These are phyloP conservation scores for Megalops atlanticus DNA, from an alignment of 2,113 vertebrate genomes.

Conservation along the genomic window DNA sequence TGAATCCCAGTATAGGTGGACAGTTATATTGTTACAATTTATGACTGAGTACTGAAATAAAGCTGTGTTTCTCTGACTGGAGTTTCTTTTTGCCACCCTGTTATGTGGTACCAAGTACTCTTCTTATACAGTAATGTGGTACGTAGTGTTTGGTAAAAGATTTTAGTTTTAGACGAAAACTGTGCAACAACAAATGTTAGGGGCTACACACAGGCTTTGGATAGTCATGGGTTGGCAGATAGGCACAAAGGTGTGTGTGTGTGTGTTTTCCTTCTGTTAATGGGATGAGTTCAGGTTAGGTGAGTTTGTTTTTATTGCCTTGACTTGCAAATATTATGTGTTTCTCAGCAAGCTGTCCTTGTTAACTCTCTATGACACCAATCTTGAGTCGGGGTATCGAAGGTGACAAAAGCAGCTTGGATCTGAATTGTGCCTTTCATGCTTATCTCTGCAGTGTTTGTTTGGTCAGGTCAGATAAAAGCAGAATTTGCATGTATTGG, in stretches of 20 bases:
- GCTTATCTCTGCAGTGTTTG: background rate
- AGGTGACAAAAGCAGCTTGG: background rate
- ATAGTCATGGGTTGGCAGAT: background rate
- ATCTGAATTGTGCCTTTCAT: background rate
- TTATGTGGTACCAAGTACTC: too few relatives aligned
- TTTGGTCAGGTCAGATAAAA: background rate
- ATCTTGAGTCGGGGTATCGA: background rate
- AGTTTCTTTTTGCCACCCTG: too few relatives aligned
- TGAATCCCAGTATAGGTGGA: too few relatives aligned
- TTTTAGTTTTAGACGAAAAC: too few relatives aligned
- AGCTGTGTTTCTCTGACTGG: too few relatives aligned
- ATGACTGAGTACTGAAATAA: too few relatives aligned
- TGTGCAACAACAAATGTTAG: too few relatives aligned
- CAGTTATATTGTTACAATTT: too few relatives aligned
- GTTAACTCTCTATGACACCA: background rate
- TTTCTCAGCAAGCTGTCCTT: background rate
- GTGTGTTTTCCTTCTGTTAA: too few relatives aligned
- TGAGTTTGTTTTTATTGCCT: background rate
- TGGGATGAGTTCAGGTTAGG: background rate
- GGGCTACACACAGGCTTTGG: too few relatives aligned
- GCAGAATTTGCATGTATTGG: background rate
- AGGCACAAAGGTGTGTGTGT: background rate
- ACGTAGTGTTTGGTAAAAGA: too few relatives aligned
- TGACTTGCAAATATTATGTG: background rate
- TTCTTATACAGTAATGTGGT: too few relatives aligned